phyloP scores from a whole-genome alignment of 2,797 vertebrate species.

The Nothura maculosa region DNA sequence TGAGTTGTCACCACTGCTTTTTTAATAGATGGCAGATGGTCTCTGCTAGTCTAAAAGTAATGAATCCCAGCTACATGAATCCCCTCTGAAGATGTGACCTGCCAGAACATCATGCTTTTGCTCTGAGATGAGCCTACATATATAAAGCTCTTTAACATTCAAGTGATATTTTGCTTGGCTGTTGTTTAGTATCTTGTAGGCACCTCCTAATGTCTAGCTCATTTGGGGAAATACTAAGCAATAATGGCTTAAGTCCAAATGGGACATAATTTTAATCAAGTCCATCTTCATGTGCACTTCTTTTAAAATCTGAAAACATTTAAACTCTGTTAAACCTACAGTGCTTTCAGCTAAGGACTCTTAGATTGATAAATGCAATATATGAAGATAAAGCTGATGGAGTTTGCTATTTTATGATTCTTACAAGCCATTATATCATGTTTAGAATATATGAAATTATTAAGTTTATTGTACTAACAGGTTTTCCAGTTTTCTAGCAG shows the following conservation, averaged over 20 bases:
- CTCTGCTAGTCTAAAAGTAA: background rate
- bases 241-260: background rate
- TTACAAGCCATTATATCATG: background rate
- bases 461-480: background rate
- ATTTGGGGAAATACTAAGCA: background rate
- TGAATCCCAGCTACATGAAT: background rate
- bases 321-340: background rate
- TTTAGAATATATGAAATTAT: background rate
- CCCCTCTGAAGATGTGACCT: fast-evolving
- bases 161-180: background rate
- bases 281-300: background rate
- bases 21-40: background rate
- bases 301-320: background rate
- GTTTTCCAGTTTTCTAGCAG: background rate
- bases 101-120: background rate
- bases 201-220: background rate
- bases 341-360: background rate
- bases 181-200: background rate
- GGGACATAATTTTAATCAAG: background rate
- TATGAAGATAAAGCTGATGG: background rate
- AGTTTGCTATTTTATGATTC: background rate
- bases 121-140: background rate
- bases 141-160: background rate
- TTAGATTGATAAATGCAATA: background rate
- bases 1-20: background rate